Base-by-base conservation (phyloP, 2,113 vertebrate species). In the Junco hyemalis region DNA sequence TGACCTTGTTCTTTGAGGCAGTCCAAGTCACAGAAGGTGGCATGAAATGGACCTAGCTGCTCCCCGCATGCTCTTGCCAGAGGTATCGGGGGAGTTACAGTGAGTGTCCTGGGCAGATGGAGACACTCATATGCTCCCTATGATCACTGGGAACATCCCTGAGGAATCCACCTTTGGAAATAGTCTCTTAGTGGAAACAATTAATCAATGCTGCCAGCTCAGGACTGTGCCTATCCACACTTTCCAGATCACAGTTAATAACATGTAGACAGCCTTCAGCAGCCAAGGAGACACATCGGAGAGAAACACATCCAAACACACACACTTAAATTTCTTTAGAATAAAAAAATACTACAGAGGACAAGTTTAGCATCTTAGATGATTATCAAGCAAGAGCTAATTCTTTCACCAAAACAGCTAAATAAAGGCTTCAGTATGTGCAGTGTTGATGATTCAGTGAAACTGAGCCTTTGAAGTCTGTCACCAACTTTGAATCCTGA, bases 401-500 rank as follows among this genome's bases (percentile, higher is more conserved):
- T 95, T 93, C 38, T 93, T 88, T 81, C 85, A 83, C 76, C 47
- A 88, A 93, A 96, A 74, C 79, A 90, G 28, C 85, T 95, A 94
- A 88, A 94, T 93, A 86, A 88, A 94, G 47, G 12, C 56, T 94
- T 85, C 36, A 71, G 60, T 56, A 44, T 77, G 51, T 71, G 33
- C 76, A 83, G 15, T 21, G 28, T 74, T 92, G 79, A 85, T 61
- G 66, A 88, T 83, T 86, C 85, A 88, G 71, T 90, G 88, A 64
- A 81, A 96, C 76, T 47, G 57, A 83, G 80, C 23, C 38, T 96
- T 94, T 94, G 65, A 96, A 96, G 88, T 95, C 85, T 96, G 79
- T 94, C 92, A 81, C 74, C 82, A 90, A 31, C 57, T 93, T 90
- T 90, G 64, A 88, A 92, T 91, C 71, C 76, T 17, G 47, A 90